Conservation (phyloP, 2,113 vertebrate genomes). For the Sphaerodactylus townsendi region DNA sequence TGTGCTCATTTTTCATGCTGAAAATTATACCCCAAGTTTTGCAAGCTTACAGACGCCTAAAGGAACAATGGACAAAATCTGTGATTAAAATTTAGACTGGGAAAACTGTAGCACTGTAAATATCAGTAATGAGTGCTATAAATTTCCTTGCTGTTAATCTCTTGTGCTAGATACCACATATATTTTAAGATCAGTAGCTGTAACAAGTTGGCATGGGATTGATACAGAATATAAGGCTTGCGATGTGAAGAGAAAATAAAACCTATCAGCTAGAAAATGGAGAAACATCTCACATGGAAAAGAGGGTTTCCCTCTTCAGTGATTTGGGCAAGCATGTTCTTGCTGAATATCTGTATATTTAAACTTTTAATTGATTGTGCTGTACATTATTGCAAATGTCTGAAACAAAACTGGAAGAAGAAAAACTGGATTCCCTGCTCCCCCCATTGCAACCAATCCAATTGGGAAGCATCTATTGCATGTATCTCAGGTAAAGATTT, state of each 20-base stretch:
- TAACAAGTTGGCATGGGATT: constrained; percentile 28
- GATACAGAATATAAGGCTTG: constrained; percentile 26
- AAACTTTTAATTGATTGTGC: background rate
- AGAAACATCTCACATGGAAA: constrained; percentile 38
- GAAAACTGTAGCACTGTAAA: constrained; percentile 17
- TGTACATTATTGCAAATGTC: background rate
- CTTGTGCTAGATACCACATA: background rate
- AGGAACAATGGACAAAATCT: constrained; percentile 22
- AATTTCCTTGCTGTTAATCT: constrained; percentile 4
- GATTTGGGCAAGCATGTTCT: background rate
- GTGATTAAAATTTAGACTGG: constrained; percentile 21
- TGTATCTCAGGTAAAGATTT: background rate
- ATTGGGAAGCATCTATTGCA: background rate
- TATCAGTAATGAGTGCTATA: constrained; percentile 54
- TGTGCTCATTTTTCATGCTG: background rate
- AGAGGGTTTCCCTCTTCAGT: constrained; percentile 25
- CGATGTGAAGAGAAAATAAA: constrained; percentile 43
- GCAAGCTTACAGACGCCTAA: background rate
- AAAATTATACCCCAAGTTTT: constrained; percentile 9
- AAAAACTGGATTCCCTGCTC: background rate
- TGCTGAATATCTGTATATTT: background rate
- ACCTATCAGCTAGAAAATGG: constrained; percentile 24
- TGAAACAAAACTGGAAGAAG: background rate
- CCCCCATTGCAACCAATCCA: background rate
- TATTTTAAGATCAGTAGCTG: constrained; percentile 25